These are phyloP conservation scores for Sceloporus tristichus DNA, from an alignment of 2,113 vertebrate species.

Conservation along the genomic window DNA sequence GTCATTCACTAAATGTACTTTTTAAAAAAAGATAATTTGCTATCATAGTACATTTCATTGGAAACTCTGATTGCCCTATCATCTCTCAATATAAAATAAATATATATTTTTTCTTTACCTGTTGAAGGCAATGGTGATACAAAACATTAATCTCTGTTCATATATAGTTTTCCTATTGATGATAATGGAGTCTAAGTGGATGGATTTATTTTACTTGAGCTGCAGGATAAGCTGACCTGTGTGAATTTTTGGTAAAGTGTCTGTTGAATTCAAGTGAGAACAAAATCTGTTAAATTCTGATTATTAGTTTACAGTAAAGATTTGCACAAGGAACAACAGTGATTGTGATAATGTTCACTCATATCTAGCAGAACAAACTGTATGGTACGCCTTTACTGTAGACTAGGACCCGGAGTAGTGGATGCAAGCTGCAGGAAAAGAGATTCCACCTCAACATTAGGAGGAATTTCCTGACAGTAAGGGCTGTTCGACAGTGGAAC, in stretches of 20 bases:
- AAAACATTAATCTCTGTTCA: neutral
- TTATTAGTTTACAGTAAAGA: neutral
- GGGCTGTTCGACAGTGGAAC: too few relatives aligned
- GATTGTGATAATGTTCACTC: neutral
- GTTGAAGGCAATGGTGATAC: neutral
- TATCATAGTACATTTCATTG: neutral
- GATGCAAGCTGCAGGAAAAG: too few relatives aligned
- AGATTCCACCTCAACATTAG: too few relatives aligned
- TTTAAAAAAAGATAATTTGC: neutral
- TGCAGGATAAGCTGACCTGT: neutral
- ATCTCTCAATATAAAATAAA: neutral
- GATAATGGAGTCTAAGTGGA: constrained; percentile 8
- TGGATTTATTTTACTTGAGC: neutral
- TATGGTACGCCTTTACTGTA: neutral
- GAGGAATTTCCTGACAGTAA: too few relatives aligned
- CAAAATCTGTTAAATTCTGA: neutral
- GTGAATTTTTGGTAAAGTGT: too few relatives aligned
- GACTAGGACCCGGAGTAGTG: too few relatives aligned
- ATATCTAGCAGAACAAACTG: too few relatives aligned
- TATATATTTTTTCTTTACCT: neutral
- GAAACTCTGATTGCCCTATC: neutral
- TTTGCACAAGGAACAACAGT: too few relatives aligned
- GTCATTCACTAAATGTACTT: neutral
- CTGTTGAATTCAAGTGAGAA: neutral
- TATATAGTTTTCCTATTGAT: neutral